Base-by-base conservation (phyloP, 2,113 vertebrate species). In the Ia io region DNA sequence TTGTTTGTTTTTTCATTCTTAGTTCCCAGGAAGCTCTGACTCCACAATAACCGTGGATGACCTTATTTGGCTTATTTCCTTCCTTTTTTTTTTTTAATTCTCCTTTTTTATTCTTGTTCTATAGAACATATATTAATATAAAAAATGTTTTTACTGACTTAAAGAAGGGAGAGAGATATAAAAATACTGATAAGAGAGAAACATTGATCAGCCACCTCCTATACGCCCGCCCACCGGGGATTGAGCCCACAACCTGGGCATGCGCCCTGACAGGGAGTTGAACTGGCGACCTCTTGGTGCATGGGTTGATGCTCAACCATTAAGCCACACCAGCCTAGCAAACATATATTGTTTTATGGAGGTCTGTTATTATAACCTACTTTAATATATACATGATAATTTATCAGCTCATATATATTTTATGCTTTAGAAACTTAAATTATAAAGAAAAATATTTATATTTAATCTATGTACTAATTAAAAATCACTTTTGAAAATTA, bases 381-480 rank as follows among this genome's bases (percentile, higher is more conserved):
- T 90, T 70, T 91, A 83, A 70, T 77, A 83, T 2, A 14, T 44
- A 47, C 32, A 53, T 77, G 82, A 82, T 42, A 83, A 84, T 77
- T 70, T 28, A 44, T 78, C 5, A 76, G 40, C 59, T 32, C 78
- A 88, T 23, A 67, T 5, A 53, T 93, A 16, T 73, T 84, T 94
- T 87, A 85, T 28, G 49, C 67, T 92, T 92, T 88, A 90, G 49
- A 79, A 67, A 17, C 16, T 79, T 88, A 95, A 90, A 78, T 76
- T 63, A 73, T 67, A 82, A 93, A 85, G 49, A 69, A 85, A 88
- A 56, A 35, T 40, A 35, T 80, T 92, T 74, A 18, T 80, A 53
- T 93, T 3, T 86, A 79, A 89, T 59, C 8, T 95, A 10, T 11
- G 37, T 69, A 37, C 28, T 94, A 74, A 93, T 84, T 71, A 63